These are phyloP conservation scores for Troglohyphantes excavatus DNA, from an alignment of 2,888 invertebrate genomes.

Conservation along the genomic window DNA sequence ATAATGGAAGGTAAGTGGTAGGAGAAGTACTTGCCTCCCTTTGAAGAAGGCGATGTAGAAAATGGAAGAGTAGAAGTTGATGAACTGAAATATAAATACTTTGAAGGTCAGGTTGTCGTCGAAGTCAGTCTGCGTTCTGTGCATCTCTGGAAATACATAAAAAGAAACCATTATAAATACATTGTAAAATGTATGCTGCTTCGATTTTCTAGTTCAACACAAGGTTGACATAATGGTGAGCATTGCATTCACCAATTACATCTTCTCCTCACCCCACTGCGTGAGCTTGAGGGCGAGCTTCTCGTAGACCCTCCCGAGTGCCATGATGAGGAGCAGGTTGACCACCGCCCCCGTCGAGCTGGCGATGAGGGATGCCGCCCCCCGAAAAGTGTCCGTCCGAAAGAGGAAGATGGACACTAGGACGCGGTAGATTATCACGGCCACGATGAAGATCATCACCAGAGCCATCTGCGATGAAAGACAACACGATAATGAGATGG, in stretches of 20 bases:
- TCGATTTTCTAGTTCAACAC: too few species aligned
- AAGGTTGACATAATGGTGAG: too few species aligned
- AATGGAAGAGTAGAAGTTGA: conserved; percentile 86
- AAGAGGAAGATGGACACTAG: conserved; percentile 85
- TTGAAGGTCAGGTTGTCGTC: conserved; percentile 86
- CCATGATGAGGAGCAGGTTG: conserved; percentile 85
- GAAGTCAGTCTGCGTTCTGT: conserved; percentile 85
- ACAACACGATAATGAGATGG: too few species aligned
- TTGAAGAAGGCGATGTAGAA: conserved; percentile 87
- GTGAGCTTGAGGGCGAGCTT: conserved; percentile 85
- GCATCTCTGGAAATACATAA: conserved; percentile 79
- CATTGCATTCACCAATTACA: too few species aligned
- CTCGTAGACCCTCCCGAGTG: conserved; percentile 85
- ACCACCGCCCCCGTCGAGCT: conserved; percentile 85
- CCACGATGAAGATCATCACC: conserved; percentile 85
- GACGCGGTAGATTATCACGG: conserved; percentile 85
- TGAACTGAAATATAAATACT: conserved; percentile 86
- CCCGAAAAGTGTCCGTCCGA: conserved; percentile 83
- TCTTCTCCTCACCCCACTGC: conserved; percentile 84
- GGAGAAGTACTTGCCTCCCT: conserved; percentile 82
- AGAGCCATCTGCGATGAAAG: conserved; percentile 83
- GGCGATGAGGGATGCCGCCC: conserved; percentile 84
- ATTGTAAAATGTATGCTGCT: too few species aligned
- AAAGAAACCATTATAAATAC: neutral
- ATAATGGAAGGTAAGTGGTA: too few species aligned